phyloP scores from a whole-genome alignment of 2,113 vertebrate genomes.

The Pseudorectes ferrugineus region DNA sequence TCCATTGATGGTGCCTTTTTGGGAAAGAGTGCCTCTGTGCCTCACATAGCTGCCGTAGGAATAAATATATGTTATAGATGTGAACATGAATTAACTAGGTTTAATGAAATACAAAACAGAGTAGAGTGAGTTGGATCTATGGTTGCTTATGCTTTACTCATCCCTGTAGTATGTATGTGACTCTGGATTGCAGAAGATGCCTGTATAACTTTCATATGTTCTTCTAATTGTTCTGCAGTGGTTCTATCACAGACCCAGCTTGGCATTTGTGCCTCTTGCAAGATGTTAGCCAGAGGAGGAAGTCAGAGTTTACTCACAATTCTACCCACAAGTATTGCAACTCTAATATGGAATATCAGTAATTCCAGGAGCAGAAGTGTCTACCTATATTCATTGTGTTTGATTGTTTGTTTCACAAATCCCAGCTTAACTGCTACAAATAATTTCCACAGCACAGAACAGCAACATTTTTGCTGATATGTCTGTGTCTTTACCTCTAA shows the following conservation, averaged over 20 bases:
- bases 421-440: background rate
- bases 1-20: background rate
- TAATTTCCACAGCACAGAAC: accelerated
- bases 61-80: background rate
- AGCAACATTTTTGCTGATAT: background rate
- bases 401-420: background rate
- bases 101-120: background rate
- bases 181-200: background rate
- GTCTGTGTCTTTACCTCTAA: accelerated
- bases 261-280: background rate
- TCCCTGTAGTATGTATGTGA: background rate
- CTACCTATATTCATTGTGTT: background rate
- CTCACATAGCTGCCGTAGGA: background rate
- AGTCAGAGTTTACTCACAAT: background rate
- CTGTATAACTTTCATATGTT: background rate
- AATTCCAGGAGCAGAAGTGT: background rate
- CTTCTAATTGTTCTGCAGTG: background rate
- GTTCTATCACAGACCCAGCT: background rate
- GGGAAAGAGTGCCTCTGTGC: background rate
- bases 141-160: background rate
- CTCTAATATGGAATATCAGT: background rate
- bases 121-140: background rate
- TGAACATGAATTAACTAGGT: background rate
- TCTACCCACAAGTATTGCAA: background rate
- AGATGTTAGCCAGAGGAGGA: background rate